These are phyloP conservation scores for Lepus townsendii DNA, from an alignment of 2,797 vertebrate genomes.

Conservation along the genomic window DNA sequence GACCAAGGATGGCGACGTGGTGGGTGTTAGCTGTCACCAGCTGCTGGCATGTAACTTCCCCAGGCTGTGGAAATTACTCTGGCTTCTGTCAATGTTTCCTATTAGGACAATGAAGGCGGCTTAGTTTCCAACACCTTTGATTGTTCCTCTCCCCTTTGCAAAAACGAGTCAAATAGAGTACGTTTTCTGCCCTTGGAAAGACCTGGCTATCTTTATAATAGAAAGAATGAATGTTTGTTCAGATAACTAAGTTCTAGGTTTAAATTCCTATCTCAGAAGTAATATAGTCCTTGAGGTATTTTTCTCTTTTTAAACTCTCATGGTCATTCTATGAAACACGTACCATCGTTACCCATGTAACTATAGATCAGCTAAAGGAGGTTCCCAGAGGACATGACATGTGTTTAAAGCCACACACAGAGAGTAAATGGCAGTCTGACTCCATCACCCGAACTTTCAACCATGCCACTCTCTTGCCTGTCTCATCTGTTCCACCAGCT, in stretches of 20 bases:
- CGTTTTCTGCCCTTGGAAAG: neutral
- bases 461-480: rapidly evolving
- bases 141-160: neutral
- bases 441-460: neutral
- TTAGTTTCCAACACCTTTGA: neutral
- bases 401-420: neutral
- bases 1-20: rapidly evolving
- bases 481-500: neutral
- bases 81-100: neutral
- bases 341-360: neutral
- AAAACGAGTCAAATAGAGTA: neutral
- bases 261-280: neutral
- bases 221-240: neutral
- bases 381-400: neutral
- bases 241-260: neutral
- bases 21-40: neutral
- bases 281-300: neutral
- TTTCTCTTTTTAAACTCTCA: neutral
- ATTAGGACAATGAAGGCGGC: neutral
- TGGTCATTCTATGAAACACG: neutral
- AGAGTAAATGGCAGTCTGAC: neutral
- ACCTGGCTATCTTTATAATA: neutral
- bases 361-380: conserved; percentile 16
- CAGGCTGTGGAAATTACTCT: neutral
- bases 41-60: neutral